These are phyloP conservation scores for Misgurnus mizolepis DNA, from an alignment of 2,113 vertebrate species.

Conservation along the genomic window DNA sequence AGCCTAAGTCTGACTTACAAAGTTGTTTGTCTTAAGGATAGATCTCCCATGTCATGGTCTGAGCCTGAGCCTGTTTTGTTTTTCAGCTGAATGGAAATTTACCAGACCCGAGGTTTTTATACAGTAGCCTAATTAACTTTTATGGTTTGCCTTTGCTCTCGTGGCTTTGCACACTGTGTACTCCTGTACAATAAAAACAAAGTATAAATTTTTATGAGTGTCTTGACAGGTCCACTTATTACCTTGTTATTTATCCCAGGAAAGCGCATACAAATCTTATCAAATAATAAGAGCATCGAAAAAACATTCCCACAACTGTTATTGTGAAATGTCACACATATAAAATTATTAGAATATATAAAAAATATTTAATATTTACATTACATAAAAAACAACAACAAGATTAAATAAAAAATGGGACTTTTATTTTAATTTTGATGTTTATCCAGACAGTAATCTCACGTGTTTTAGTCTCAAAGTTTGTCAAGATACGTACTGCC, in stretches of 20 bases:
- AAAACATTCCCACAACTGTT: slow-evolving; percentile 55
- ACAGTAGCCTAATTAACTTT: slow-evolving; percentile 79
- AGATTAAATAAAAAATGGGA: not conserved
- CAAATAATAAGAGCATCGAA: slow-evolving; percentile 74
- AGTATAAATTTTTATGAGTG: slow-evolving; percentile 79
- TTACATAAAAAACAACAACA: not conserved
- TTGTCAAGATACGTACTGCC: no score
- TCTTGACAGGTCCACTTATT: slow-evolving; percentile 71
- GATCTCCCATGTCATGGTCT: not conserved
- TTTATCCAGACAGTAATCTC: no score
- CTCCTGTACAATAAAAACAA: slow-evolving; percentile 79
- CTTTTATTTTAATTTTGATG: no score
- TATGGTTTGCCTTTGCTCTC: slow-evolving; percentile 78
- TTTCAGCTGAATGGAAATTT: slow-evolving; percentile 79
- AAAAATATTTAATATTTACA: no score
- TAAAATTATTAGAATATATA: no score
- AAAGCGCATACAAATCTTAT: slow-evolving; percentile 70
- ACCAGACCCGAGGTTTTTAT: slow-evolving; percentile 80
- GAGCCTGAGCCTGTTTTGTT: slow-evolving; percentile 66
- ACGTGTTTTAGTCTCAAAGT: no score
- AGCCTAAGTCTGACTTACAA: no score
- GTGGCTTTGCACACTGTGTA: slow-evolving; percentile 77
- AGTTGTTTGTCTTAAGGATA: no score
- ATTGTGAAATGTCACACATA: not conserved
- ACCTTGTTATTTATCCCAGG: slow-evolving; percentile 76